Percentiles rank a stretch among this genome's conserved stretches.
Evolutionary conservation across 2,888 invertebrate genomes (phyloP).

Genomic region (Andricus quercusramuli): DNA sequence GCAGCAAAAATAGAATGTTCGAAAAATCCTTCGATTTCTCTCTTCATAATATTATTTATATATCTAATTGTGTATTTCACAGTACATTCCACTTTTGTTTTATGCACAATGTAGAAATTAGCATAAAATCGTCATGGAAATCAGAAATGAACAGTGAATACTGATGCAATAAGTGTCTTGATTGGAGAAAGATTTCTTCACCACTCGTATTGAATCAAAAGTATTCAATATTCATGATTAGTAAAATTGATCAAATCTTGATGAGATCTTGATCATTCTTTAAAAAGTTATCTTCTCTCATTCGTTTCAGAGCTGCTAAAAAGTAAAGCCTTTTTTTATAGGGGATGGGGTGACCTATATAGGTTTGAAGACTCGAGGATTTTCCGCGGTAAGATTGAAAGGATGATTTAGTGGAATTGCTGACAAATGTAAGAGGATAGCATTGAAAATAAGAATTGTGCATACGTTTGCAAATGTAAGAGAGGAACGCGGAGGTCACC

Average conservation of each 20-base stretch:
- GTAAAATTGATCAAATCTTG: not conserved
- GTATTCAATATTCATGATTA: not conserved
- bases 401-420: not conserved
- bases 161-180: not conserved
- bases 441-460: conserved; percentile 36
- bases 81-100: conserved; percentile 2
- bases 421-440: conserved; percentile 13
- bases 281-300: not conserved
- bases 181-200: not conserved
- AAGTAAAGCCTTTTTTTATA: no score
- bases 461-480: conserved; percentile 39
- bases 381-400: not conserved
- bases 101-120: conserved; percentile 1
- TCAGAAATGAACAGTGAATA: not conserved
- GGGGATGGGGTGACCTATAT: conserved; percentile 1
- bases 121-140: not conserved
- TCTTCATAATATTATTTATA: not conserved
- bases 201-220: not conserved
- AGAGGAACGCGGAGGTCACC: conserved; percentile 62
- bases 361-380: not conserved
- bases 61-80: not conserved
- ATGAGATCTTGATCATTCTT: not conserved
- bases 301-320: not conserved
- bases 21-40: conserved; percentile 7
- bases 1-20: conserved; percentile 6